Evolutionary conservation across 1,140 invertebrate genomes (phyloP).

Genomic region (Microplitis demolitor): DNA sequence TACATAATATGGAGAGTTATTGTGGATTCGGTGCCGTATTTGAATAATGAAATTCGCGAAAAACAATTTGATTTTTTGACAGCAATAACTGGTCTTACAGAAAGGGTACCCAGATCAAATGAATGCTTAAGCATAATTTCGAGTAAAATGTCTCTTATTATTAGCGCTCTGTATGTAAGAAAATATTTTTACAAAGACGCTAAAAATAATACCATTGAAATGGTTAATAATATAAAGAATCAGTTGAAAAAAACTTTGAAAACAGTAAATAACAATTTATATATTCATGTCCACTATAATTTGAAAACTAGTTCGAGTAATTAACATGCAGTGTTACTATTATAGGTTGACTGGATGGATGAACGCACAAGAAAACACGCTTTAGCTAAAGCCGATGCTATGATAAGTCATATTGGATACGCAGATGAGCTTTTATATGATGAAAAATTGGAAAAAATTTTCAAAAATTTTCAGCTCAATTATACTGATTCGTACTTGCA

Average conservation of each 20-base stretch:
- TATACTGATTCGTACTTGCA: constrained; percentile 69
- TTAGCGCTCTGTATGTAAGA: constrained; percentile 65
- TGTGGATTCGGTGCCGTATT: constrained; percentile 73
- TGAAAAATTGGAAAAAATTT: constrained; percentile 76
- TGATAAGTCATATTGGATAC: constrained; percentile 81
- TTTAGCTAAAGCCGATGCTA: constrained; percentile 73
- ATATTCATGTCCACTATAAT: background rate
- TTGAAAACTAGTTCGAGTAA: background rate
- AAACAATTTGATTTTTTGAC: constrained; percentile 76
- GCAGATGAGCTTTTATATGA: constrained; percentile 81
- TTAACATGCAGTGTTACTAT: constrained; percentile 1
- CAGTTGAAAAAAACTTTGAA: constrained; percentile 58
- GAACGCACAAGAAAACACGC: constrained; percentile 73
- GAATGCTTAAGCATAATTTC: constrained; percentile 78
- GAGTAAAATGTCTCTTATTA: constrained; percentile 73
- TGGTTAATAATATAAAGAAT: constrained; percentile 79
- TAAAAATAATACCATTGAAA: constrained; percentile 67
- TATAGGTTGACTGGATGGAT: constrained; percentile 87
- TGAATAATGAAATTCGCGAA: constrained; percentile 74
- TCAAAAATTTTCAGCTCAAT: constrained; percentile 73
- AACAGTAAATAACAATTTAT: constrained; percentile 28
- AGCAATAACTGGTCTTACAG: constrained; percentile 74
- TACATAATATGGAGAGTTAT: constrained; percentile 84
- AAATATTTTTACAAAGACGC: constrained; percentile 64
- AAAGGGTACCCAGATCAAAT: constrained; percentile 82